Conservation (phyloP, 2,888 invertebrate species). For the Rambutsinella grinnellia region DNA sequence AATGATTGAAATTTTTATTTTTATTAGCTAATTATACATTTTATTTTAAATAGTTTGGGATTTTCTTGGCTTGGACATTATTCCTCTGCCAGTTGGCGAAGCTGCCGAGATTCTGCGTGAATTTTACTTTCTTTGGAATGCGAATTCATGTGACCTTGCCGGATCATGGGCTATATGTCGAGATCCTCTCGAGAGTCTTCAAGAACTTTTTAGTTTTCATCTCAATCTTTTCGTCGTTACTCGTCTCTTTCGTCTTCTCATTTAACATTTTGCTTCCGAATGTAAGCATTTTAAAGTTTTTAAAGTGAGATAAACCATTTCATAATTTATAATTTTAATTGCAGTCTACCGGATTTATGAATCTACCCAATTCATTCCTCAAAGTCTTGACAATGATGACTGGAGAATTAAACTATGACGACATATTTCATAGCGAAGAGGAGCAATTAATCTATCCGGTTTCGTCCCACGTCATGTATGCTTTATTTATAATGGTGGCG, state of each 20-base stretch:
- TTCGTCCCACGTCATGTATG: conserved; percentile 42
- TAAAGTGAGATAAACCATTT: background rate
- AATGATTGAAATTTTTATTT: conserved; percentile 8
- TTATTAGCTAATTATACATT: no score
- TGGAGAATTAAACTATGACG: conserved; percentile 54
- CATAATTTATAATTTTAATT: conserved; percentile 11
- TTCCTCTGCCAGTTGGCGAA: conserved; percentile 57
- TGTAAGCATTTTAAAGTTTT: conserved; percentile 37
- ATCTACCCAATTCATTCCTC: conserved; percentile 42
- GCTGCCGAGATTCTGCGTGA: conserved; percentile 38
- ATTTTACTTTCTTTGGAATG: conserved; percentile 17
- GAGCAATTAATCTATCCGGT: conserved; percentile 42
- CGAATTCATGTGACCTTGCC: conserved; percentile 36
- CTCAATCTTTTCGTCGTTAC: conserved; percentile 54
- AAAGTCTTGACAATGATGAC: conserved; percentile 58
- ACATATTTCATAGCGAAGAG: conserved; percentile 45
- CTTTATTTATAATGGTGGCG: conserved; percentile 44
- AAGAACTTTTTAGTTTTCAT: conserved; percentile 59
- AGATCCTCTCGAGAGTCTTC: conserved; percentile 54
- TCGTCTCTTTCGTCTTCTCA: conserved; percentile 55
- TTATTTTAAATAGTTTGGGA: conserved; percentile 58
- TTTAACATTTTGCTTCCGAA: conserved; percentile 58
- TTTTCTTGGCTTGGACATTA: conserved; percentile 54
- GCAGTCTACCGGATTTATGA: conserved; percentile 50
- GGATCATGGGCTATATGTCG: conserved; percentile 56